Conservation (phyloP, 2,113 vertebrate genomes). For the Galemys pyrenaicus region DNA sequence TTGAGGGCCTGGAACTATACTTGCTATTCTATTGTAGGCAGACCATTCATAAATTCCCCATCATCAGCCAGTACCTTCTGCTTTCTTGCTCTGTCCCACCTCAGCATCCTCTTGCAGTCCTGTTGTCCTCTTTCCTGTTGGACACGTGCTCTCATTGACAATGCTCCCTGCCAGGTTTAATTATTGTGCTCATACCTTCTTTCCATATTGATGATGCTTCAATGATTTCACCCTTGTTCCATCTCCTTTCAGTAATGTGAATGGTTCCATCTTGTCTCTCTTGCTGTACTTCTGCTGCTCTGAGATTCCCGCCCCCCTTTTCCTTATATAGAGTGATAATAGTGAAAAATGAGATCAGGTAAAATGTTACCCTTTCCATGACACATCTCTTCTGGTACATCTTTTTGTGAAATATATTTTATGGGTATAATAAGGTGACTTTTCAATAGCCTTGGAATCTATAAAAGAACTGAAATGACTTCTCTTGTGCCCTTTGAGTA, state of each 20-base stretch:
- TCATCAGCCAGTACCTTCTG: neutral
- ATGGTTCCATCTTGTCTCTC: neutral
- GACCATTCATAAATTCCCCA: neutral
- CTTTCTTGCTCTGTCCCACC: neutral
- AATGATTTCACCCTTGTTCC: neutral
- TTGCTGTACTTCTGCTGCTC: neutral
- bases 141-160: neutral
- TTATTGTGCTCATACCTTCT: neutral
- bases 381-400: neutral
- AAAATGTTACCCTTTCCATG: neutral
- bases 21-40: neutral
- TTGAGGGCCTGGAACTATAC: neutral
- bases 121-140: neutral
- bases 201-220: neutral
- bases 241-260: neutral
- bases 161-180: neutral
- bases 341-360: neutral
- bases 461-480: conserved; percentile 2
- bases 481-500: conserved; percentile 46
- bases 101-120: neutral
- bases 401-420: conserved; percentile 46
- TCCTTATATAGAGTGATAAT: neutral
- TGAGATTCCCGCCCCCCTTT: neutral
- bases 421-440: conserved; percentile 11
- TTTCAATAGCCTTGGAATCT: conserved; percentile 30